Evolutionary conservation across 2,888 invertebrate genomes (phyloP), one percentile per base, ranked within the genome.

Genomic region (Helicoverpa assulta): DNA sequence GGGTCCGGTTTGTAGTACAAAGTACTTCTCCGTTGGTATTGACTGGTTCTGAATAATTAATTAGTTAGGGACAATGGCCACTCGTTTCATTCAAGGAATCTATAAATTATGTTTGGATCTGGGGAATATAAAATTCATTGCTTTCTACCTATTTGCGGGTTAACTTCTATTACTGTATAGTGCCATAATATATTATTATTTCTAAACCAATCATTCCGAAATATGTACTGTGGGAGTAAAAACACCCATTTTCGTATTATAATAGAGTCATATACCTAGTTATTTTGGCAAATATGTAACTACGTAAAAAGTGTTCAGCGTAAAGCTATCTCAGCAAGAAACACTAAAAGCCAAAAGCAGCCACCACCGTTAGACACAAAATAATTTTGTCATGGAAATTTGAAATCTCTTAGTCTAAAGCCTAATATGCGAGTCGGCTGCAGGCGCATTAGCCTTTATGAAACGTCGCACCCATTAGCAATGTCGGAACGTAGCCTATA

Each of bases 361-460:
- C 57, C 67, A 66, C 47, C 55, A 61, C 54, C 64, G 64, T 70
- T 75, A 69, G 68, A 69, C 78, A 73, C 19, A 43, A 64, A 66
- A 70, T 70, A 80, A 73, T 80, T 73, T 76, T 67, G 59, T 67
- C 83, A 67, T 80, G 81, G 61, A 71, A 78, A 75, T 82, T 80
- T 72, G 47, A 73, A 82, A 79, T 80, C 80, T 70, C 71, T 80
- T 65, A 74, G 73, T 66, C 60, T 43, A 53, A 68, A 70, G 71
- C 67, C 77, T 70, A 60, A 77, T 77, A 79, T 79, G 50, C 33
- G 60, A 57, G 76, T 66, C 56, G 58, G 53, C 66, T 67, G 55
- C 63, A 54, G 66, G 61, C 50, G 78, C 78, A 66, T 76, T 67
- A 67, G 57, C 81, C 67, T 77, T 80, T 68, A 68, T 67, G 61